Evolutionary conservation across 2,888 invertebrate species (phyloP).

Genomic region (Podotricha telesiphe): DNA sequence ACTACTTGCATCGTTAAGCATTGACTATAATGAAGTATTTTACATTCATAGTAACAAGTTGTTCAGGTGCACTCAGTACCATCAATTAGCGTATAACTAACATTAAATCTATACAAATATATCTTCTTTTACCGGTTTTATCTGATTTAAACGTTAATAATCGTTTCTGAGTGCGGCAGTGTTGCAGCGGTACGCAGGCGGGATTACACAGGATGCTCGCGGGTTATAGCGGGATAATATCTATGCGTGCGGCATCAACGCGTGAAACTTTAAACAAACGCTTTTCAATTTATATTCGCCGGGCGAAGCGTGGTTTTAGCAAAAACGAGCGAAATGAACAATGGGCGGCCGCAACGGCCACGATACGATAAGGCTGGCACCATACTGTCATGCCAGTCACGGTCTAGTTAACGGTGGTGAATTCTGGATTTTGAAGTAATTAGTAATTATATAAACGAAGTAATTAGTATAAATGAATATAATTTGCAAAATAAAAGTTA

Average conservation of each 20-base stretch:
- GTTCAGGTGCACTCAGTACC: neutral
- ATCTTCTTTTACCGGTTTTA: neutral
- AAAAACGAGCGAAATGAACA: slow-evolving; percentile 55
- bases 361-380: slow-evolving; percentile 45
- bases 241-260: slow-evolving; percentile 51
- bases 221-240: slow-evolving; percentile 47
- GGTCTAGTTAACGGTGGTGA: neutral
- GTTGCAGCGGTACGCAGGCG: slow-evolving; percentile 4
- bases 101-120: neutral
- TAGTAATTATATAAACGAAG: no score
- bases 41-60: neutral
- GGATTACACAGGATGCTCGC: slow-evolving; percentile 43
- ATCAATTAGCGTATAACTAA: neutral
- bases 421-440: slow-evolving; percentile 4
- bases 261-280: slow-evolving; percentile 66
- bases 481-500: no score
- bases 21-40: neutral
- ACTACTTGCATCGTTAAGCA: neutral
- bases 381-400: slow-evolving; percentile 2
- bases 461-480: neutral
- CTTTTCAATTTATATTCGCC: slow-evolving; percentile 67
- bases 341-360: slow-evolving; percentile 49
- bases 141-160: neutral
- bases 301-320: slow-evolving; percentile 57
- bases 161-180: slow-evolving; percentile 3